Base-by-base conservation (phyloP, 2,888 invertebrate species). In the Chydorus sphaericus region DNA sequence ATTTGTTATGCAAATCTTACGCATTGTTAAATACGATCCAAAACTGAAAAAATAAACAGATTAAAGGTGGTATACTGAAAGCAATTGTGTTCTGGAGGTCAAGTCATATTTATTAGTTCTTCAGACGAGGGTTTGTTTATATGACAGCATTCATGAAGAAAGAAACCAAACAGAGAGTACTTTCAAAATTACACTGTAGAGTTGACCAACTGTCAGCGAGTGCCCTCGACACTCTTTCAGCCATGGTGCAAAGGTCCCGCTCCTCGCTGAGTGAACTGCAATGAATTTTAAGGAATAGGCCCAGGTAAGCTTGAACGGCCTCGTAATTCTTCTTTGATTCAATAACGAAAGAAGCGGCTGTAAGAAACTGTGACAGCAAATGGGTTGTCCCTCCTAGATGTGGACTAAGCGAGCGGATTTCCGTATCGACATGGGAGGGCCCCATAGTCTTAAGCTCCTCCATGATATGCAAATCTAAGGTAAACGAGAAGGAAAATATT, bases 251-350 rank as follows among this genome's bases (percentile, higher is more conserved):
- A 23, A 44, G 18, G 11, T 44, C 44, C 5, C 18, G 44, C 7
- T 44, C 26, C 10, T 44, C 44, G 44, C 26, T 44, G 5, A 44
- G 28, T 5, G 44, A 44, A 26, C 44, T 44, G 5, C 23, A 31
- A 31, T 55, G 55, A 23, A 80, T 77, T 70, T 92, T 92, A 31
- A 97, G 70, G 70, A 91, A 93, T 48, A 92, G 75, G 48, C 83
- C 82, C 58, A 96, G 75, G 71, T 93, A 96, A 0, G 93, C 82
- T 67, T 94, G 89, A 0, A 83, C 82, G 56, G 94, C 71, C 73
- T 97, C 96, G 70, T 91, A 96, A 71, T 93, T 80, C 59, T 69
- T 77, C 65, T 86, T 87, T 2, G 79, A 81, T 61, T 77, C 73
- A 36, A 96, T 73, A 74, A 85, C 81, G 56, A 72, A 72, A 57